A percentile compares a stretch with the other conserved stretches of the same genome.
Conservation (phyloP, 2,888 invertebrate genomes). For the Saturnia pavonia region DNA sequence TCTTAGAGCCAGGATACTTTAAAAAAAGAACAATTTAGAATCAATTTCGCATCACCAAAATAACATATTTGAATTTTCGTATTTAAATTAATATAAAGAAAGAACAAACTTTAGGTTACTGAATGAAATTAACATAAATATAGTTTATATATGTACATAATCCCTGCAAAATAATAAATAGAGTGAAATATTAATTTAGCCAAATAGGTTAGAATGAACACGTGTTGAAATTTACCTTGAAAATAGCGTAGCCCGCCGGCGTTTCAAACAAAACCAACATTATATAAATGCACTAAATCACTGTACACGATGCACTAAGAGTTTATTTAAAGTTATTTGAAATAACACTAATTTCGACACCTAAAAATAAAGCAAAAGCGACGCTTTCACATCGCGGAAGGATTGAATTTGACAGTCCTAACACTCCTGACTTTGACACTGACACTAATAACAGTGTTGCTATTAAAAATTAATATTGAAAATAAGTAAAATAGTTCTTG, state of each 20-base stretch:
- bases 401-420: slow-evolving; percentile 31
- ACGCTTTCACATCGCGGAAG: slow-evolving; percentile 40
- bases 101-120: neutral
- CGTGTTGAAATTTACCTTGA: slow-evolving; percentile 87
- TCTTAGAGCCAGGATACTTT: neutral
- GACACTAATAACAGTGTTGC: neutral
- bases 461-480: neutral
- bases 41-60: neutral
- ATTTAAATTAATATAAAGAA: neutral
- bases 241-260: slow-evolving; percentile 95
- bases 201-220: slow-evolving; percentile 62
- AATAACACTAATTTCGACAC: neutral
- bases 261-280: slow-evolving; percentile 97
- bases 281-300: slow-evolving; percentile 46
- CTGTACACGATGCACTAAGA: slow-evolving; percentile 22
- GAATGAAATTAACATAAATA: neutral
- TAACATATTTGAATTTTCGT: neutral
- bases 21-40: neutral
- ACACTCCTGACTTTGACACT: slow-evolving; percentile 26
- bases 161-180: neutral
- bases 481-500: neutral
- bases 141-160: neutral
- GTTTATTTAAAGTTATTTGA: slow-evolving; percentile 16
- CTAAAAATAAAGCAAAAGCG: slow-evolving; percentile 27
- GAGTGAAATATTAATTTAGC: neutral